Conservation (phyloP, 2,888 invertebrate species). For the Teleogryllus oceanicus region DNA sequence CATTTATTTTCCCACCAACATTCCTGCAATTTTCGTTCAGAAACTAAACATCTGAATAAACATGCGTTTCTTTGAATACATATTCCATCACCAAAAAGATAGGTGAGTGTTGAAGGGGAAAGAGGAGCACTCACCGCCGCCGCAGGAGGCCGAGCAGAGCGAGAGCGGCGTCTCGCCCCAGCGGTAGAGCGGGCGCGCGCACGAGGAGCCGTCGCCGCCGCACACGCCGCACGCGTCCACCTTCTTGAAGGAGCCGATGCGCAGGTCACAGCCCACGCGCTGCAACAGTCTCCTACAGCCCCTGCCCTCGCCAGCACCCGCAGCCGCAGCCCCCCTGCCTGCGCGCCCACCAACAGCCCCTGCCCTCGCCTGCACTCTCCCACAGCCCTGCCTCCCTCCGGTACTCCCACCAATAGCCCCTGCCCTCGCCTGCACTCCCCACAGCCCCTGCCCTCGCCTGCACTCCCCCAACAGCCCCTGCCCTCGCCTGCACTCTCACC, state of each 20-base stretch:
- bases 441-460: too few species aligned
- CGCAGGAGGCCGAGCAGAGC: constrained; percentile 87
- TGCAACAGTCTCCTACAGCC: constrained; percentile 40
- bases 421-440: too few species aligned
- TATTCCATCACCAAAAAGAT: too few species aligned
- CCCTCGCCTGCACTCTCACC: too few species aligned
- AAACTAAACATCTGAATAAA: too few species aligned
- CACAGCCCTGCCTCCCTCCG: constrained; percentile 41
- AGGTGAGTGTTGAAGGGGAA: too few species aligned
- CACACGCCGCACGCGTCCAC: constrained; percentile 56
- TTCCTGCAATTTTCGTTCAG: too few species aligned
- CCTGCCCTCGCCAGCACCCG: neutral
- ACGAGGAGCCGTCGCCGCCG: constrained; percentile 58
- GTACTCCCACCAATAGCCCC: too few species aligned
- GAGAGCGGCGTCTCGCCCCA: constrained; percentile 85
- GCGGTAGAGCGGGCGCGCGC: constrained; percentile 77
- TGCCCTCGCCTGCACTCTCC: neutral
- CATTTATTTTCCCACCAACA: too few species aligned
- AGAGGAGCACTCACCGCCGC: constrained; percentile 70
- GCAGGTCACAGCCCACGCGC: constrained; percentile 55
- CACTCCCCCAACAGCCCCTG: too few species aligned
- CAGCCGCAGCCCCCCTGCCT: neutral
- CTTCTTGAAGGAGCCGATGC: constrained; percentile 50
- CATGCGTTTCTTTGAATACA: too few species aligned
- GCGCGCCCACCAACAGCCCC: neutral